A percentile compares a stretch with the other conserved stretches of the same genome.
Evolutionary conservation across 1,140 invertebrate genomes (phyloP).

Genomic region (Anadara kagoshimensis): DNA sequence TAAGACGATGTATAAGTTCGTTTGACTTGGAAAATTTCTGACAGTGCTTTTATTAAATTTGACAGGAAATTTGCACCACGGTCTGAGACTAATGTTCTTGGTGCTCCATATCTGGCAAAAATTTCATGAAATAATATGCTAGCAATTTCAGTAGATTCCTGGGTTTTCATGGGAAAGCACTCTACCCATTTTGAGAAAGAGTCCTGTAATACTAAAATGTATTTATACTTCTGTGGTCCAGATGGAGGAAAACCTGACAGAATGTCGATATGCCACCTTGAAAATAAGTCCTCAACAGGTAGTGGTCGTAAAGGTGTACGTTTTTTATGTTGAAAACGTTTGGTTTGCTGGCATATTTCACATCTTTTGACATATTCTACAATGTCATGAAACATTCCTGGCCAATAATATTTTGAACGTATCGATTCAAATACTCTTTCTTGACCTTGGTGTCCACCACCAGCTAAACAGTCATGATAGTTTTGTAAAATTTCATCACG

Average conservation of each 20-base stretch:
- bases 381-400: conserved; percentile 10
- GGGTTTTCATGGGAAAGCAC: conserved; percentile 35
- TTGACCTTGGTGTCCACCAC: conserved; percentile 37
- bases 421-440: conserved; percentile 23
- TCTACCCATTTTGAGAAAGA: conserved; percentile 45
- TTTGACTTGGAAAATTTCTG: conserved; percentile 26
- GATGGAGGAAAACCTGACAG: conserved; percentile 33
- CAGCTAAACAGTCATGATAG: conserved; percentile 32
- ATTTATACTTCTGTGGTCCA: conserved; percentile 31
- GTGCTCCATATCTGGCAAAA: conserved; percentile 41
- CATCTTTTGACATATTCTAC: conserved; percentile 13
- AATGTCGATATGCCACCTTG: conserved; percentile 42
- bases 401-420: conserved; percentile 14
- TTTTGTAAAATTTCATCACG: conserved; percentile 17
- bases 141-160: conserved; percentile 37
- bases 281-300: conserved; percentile 20
- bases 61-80: conserved; percentile 38
- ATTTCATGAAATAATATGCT: conserved; percentile 35
- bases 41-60: conserved; percentile 28
- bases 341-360: conserved; percentile 21
- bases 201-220: conserved; percentile 45
- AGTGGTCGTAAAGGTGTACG: conserved; percentile 13
- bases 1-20: conserved; percentile 18
- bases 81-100: conserved; percentile 29
- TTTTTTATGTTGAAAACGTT: conserved; percentile 7